Conservation (phyloP, 2,113 vertebrate species). For the Pterocles gutturalis region DNA sequence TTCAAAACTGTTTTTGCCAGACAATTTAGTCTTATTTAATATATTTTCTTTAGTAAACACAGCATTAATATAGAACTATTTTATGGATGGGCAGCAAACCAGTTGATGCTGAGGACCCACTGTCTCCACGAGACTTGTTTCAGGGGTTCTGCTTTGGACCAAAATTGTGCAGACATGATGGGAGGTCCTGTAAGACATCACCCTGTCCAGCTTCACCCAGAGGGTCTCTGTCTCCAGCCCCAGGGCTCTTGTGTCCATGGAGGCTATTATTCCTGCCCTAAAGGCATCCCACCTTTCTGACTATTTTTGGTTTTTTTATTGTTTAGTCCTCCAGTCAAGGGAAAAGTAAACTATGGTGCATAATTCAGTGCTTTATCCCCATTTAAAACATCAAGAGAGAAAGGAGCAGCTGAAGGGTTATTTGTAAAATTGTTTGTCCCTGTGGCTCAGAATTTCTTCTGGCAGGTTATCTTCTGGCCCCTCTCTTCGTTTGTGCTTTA, state of each 20-base stretch:
- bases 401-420: neutral
- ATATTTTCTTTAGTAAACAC: neutral
- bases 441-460: slow-evolving; percentile 27
- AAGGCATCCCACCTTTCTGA: neutral
- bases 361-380: neutral
- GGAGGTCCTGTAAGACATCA: neutral
- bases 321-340: neutral
- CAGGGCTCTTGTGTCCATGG: rapidly evolving
- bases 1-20: neutral
- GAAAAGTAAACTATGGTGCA: neutral
- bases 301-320: neutral
- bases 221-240: neutral
- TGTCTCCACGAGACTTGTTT: neutral
- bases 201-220: neutral
- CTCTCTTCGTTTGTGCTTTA: slow-evolving; percentile 73
- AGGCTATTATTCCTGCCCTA: neutral
- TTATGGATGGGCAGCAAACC: neutral
- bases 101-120: neutral
- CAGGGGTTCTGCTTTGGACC: neutral
- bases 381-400: neutral
- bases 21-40: neutral
- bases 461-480: slow-evolving; percentile 69
- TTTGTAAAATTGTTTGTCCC: slow-evolving; percentile 19
- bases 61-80: neutral
- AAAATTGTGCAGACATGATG: neutral